A percentile compares a stretch with the other conserved stretches of the same genome.
These are phyloP conservation scores for Lepidocolaptes lacrymiger DNA, from an alignment of 2,797 vertebrate genomes.

Conservation along the genomic window DNA sequence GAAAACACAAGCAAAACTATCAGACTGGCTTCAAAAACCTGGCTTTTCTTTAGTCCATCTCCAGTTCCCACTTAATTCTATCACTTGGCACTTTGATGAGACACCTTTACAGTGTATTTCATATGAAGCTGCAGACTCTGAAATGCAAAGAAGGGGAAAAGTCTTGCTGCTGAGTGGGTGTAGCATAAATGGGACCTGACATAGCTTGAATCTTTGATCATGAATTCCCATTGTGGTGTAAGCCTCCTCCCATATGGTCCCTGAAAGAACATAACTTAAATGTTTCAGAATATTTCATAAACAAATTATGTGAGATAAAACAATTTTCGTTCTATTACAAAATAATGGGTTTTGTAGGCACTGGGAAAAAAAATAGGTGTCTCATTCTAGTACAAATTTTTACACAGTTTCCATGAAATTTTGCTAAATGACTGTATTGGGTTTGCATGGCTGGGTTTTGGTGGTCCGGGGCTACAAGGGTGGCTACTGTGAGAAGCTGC, in stretches of 20 bases:
- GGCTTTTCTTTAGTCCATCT: background rate
- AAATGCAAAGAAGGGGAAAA: background rate
- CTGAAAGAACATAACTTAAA: background rate
- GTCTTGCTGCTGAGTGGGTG: background rate
- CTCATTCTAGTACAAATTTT: background rate
- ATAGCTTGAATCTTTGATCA: constrained; percentile 8
- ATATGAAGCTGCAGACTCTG: background rate
- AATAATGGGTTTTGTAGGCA: background rate
- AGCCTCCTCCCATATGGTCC: background rate
- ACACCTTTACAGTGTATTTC: background rate
- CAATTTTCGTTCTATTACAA: background rate
- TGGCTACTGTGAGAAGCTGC: background rate
- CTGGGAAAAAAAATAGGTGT: rapidly evolving
- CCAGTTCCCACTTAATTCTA: background rate
- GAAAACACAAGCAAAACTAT: background rate
- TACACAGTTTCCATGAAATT: background rate
- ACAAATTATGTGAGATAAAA: background rate
- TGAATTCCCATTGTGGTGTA: background rate
- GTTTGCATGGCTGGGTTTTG: background rate
- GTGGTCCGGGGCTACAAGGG: background rate
- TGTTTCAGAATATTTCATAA: background rate
- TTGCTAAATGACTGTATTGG: background rate
- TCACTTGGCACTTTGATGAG: background rate
- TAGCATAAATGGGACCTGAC: background rate
- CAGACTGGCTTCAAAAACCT: background rate